These are phyloP conservation scores for Equus przewalskii DNA, from an alignment of 2,113 vertebrate genomes.

Conservation along the genomic window DNA sequence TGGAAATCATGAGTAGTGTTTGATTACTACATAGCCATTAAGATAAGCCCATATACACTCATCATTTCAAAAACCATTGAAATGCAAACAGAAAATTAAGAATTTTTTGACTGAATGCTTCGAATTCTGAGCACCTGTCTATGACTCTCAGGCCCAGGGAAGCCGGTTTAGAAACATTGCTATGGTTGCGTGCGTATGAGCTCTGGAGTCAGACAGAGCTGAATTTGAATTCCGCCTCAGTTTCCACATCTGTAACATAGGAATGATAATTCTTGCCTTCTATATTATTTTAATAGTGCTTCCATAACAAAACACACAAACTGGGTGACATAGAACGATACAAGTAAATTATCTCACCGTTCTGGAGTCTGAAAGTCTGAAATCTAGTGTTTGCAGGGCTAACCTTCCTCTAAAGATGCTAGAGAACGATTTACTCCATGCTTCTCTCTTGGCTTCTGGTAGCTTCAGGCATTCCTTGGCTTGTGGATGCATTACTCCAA, in stretches of 20 bases:
- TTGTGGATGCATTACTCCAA: background rate
- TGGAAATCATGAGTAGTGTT: background rate
- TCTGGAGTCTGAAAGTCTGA: background rate
- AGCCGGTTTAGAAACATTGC: background rate
- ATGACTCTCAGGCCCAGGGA: background rate
- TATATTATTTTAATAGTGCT: background rate
- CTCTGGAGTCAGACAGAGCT: background rate
- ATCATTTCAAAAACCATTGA: background rate
- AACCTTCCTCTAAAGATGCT: accelerated
- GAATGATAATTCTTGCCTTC: background rate
- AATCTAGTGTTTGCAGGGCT: background rate
- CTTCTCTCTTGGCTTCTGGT: background rate
- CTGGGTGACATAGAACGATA: background rate
- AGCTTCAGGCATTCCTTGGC: background rate
- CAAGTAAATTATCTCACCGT: background rate
- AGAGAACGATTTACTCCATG: background rate
- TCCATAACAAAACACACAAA: background rate
- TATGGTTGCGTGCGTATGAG: background rate
- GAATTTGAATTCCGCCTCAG: background rate
- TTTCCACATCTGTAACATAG: background rate
- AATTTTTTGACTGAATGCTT: background rate
- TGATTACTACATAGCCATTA: background rate
- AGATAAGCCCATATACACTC: background rate
- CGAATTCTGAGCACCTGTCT: background rate
- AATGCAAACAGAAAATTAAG: background rate